A percentile compares a stretch with the other conserved stretches of the same genome.
Evolutionary conservation across 2,888 invertebrate genomes (phyloP).

Genomic region (Kuschelorhynchus macadamiae): DNA sequence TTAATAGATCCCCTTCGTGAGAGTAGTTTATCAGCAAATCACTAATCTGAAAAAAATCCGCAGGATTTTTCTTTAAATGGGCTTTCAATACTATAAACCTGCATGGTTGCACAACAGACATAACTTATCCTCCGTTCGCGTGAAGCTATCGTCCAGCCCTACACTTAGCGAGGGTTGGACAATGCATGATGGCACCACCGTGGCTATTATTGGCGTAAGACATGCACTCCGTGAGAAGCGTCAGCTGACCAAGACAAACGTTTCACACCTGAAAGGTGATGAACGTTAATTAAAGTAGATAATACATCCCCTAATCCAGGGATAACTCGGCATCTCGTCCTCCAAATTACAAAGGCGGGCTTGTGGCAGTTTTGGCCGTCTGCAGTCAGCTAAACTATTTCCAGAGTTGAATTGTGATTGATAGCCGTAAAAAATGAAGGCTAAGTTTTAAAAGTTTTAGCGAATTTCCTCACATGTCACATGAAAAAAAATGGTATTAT

Average conservation of each 20-base stretch:
- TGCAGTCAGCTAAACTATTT: background rate
- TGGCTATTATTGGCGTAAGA: slow-evolving; percentile 58
- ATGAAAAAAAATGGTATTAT: too few relatives aligned
- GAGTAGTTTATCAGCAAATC: too few relatives aligned
- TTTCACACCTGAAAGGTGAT: slow-evolving; percentile 56
- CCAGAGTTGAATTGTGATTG: slow-evolving; percentile 12
- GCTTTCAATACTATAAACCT: background rate
- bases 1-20: too few relatives aligned
- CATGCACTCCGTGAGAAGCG: slow-evolving; percentile 61
- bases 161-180: slow-evolving; percentile 56
- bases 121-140: slow-evolving; percentile 55
- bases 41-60: too few relatives aligned
- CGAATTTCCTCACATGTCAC: too few relatives aligned
- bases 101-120: slow-evolving; percentile 26
- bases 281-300: slow-evolving; percentile 56
- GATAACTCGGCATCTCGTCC: slow-evolving; percentile 28
- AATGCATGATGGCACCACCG: slow-evolving; percentile 54
- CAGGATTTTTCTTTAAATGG: too few relatives aligned
- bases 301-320: slow-evolving; percentile 43
- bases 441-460: too few relatives aligned
- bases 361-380: slow-evolving; percentile 1
- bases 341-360: slow-evolving; percentile 22
- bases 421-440: background rate
- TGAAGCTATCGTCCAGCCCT: slow-evolving; percentile 57
- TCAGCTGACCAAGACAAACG: slow-evolving; percentile 59